Evolutionary conservation across 2,797 vertebrate species (phyloP), one percentile per base, ranked within the genome.

Genomic region (Astyanax mexicanus): DNA sequence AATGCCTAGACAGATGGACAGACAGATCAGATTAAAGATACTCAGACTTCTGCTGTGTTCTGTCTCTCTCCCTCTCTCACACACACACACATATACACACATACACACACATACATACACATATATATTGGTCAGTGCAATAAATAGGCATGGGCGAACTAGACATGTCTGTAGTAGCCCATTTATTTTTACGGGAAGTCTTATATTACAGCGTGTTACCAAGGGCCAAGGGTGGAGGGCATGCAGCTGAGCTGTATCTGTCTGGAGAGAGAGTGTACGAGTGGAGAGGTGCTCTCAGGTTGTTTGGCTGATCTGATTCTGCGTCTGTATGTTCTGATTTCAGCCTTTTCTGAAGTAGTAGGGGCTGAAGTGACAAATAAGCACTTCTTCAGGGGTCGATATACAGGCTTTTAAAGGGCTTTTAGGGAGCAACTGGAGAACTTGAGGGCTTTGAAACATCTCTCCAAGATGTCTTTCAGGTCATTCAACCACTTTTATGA

Each of bases 21-120:
- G 83, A 78, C 88, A 79, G 84, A 88, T 89, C 87, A 84, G 83
- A 82, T 91, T 92, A 91, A 92, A 90, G 91, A 87, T 90, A 91
- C 87, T 85, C 79, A 71, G 84, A 45, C 49, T 55, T 70, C 62
- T 70, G 35, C n/a, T 25, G 21, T 15, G 32, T 62, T 25, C 61
- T 32, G 11, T 1, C 25, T 49, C 25, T 86, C 80, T 84, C 88
- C 88, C 75, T 69, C 72, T 80, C 44, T 38, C 25, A 86, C 74
- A 86, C 87, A 86, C 81, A 85, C 87, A 88, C 75, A 71, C 72
- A 80, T 32, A 35, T n/a, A n/a, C 23, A 86, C 81, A 84, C 88
- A 88, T 75, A 69, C 72, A 80, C 40, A 35, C 25, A 86, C 74
- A 86, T 87, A 87, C 81, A 85, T 88, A 88, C 75, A 72, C 72